Evolutionary conservation across 2,888 invertebrate genomes (phyloP), one percentile per base, ranked within the genome.

Genomic region (Aethes cnicana): DNA sequence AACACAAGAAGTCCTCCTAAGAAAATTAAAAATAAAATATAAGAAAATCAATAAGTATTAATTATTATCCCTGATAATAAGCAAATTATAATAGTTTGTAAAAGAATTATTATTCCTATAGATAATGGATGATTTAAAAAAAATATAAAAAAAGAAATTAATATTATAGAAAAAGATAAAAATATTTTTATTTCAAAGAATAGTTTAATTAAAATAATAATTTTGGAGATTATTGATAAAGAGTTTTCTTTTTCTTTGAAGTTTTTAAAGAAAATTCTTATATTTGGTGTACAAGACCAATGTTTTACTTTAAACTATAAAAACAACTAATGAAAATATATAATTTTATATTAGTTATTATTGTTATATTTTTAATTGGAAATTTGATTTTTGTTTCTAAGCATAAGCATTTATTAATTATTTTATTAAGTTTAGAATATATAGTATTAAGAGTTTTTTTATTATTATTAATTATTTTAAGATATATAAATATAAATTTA

Each of bases 271-370:
- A 78, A 69, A 54, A 44, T 61, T 77, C 80, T 90, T 91, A 91
- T 80, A 84, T 90, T 91, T 92, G 91, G 67, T 91, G 92, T 93
- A 93, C 92, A 92, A 93, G 90, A 92, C 90, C 91, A 92, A 90
- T 90, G 84, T 92, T 93, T 92, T 92, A n/a, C 57, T 64, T 90
- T 92, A 92, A 92, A 92, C 89, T 92, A 92, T 92, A 91, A 91
- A 91, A 91, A 67, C 89, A 11, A 47, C 25, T 80, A 88, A 90
- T 91, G 86, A 81, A 86, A 81, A 77, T 81, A 64, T 62, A 68
- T 57, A 64, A 83, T 73, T 81, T 84, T 64, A 77, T 65, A 70
- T 55, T 84, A 57, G 63, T 89, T 63, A 70, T 79, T 73, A 73
- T 85, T 72, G 61, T 87, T 77, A 85, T 91, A 69, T 85, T 81